A percentile compares a stretch with the other conserved stretches of the same genome.
phyloP scores from a whole-genome alignment of 2,797 vertebrate genomes.

The Microctenopoma steveboyesi region DNA sequence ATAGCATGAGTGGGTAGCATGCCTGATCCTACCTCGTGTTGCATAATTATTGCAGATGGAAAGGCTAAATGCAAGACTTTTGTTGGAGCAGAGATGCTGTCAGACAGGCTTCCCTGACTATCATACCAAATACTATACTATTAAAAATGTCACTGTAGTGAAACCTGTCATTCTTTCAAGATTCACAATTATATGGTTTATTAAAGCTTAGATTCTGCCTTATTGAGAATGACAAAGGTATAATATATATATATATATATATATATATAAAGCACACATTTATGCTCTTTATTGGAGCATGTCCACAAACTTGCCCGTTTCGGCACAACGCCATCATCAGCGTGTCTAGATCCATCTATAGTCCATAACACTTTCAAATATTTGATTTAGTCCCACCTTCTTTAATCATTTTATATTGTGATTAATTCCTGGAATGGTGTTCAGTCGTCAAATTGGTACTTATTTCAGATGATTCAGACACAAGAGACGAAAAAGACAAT shows the following conservation, averaged over 20 bases:
- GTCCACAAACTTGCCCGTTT: too few relatives aligned
- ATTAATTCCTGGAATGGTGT: slow-evolving; percentile 21
- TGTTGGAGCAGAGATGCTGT: slow-evolving; percentile 16
- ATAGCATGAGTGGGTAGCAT: slow-evolving; percentile 66
- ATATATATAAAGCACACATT: too few relatives aligned
- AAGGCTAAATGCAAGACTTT: slow-evolving; percentile 35
- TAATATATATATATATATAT: too few relatives aligned
- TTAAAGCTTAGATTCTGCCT: neutral
- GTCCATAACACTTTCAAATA: slow-evolving; percentile 25
- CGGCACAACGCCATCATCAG: too few relatives aligned
- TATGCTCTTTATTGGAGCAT: too few relatives aligned
- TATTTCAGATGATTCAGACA: slow-evolving; percentile 23
- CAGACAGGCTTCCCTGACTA: slow-evolving; percentile 24
- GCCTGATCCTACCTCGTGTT: slow-evolving; percentile 68
- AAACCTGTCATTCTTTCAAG: slow-evolving; percentile 17
- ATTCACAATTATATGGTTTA: neutral
- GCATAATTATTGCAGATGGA: slow-evolving; percentile 67
- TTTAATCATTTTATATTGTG: slow-evolving; percentile 23
- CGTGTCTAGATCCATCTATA: neutral
- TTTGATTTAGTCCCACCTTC: slow-evolving; percentile 36
- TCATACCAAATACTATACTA: neutral
- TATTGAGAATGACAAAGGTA: slow-evolving; percentile 1
- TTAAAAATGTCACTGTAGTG: neutral
- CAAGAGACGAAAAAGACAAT: slow-evolving; percentile 22
- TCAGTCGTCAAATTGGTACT: slow-evolving; percentile 23